A percentile compares a stretch with the other conserved stretches of the same genome.
Conservation (phyloP, 2,113 vertebrate species). For the Tympanuchus pallidicinctus region DNA sequence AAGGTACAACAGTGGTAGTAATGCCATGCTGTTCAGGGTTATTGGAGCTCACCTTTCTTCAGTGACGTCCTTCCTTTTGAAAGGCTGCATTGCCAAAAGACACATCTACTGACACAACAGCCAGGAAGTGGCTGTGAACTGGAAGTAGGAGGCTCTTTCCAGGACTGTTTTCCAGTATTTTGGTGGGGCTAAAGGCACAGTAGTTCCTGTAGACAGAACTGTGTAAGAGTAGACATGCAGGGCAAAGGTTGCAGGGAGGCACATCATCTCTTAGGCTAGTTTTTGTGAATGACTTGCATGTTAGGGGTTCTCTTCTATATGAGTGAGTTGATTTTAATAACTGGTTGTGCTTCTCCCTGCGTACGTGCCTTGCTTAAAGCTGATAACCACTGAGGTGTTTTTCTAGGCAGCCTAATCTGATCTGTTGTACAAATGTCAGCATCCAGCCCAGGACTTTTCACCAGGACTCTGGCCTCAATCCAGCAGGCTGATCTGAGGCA, state of each 20-base stretch:
- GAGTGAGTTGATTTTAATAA: not conserved
- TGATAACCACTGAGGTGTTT: rapidly evolving
- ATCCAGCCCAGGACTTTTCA: not conserved
- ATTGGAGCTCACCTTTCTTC: not conserved
- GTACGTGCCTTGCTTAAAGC: not conserved
- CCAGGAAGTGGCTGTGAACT: not conserved
- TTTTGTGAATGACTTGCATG: not conserved
- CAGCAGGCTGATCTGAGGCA: not conserved
- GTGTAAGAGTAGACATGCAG: not conserved
- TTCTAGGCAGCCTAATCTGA: not conserved
- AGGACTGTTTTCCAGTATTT: not conserved
- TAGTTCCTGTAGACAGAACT: not conserved
- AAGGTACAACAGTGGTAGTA: not conserved
- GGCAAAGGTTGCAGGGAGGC: not conserved
- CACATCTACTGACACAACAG: not conserved
- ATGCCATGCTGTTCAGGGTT: not conserved
- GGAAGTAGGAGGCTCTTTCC: not conserved
- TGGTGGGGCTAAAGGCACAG: not conserved
- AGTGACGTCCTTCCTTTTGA: not conserved
- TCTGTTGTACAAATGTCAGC: not conserved
- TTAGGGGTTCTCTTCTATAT: not conserved
- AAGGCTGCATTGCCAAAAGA: not conserved
- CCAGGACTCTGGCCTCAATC: not conserved
- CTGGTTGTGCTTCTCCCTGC: not conserved
- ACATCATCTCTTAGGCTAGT: not conserved